Evolutionary conservation across 2,888 invertebrate species (phyloP).

Genomic region (Coenonympha glycerion): DNA sequence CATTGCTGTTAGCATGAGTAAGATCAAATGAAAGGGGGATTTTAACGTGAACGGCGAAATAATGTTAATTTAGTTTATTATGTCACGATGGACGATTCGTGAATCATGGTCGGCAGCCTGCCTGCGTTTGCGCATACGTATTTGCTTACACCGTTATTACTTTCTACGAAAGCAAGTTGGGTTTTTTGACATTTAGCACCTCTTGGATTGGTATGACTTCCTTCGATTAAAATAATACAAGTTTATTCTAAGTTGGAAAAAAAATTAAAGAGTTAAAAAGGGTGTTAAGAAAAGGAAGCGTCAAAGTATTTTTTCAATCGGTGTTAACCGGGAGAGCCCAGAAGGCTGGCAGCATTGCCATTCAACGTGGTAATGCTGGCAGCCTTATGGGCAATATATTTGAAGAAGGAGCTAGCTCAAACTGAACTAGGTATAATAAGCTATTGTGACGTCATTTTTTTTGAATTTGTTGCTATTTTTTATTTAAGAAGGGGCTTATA

Average conservation of each 20-base stretch:
- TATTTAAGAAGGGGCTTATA: too few relatives aligned
- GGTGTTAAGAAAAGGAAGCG: too few relatives aligned
- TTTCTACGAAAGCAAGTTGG: constrained; percentile 51
- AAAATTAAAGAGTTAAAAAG: too few relatives aligned
- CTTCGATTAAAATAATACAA: not conserved
- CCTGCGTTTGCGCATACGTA: constrained; percentile 36
- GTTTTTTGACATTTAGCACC: constrained; percentile 24
- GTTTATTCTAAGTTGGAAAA: not conserved
- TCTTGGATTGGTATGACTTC: constrained; percentile 6
- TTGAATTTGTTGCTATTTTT: too few relatives aligned
- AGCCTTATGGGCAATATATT: too few relatives aligned
- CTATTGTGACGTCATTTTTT: too few relatives aligned
- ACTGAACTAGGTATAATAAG: too few relatives aligned
- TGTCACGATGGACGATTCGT: constrained; percentile 65
- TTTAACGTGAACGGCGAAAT: constrained; percentile 49
- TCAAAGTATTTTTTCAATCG: too few relatives aligned
- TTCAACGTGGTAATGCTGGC: too few relatives aligned
- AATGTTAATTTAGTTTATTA: constrained; percentile 72
- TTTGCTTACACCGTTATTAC: constrained; percentile 66
- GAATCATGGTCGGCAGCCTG: constrained; percentile 50
- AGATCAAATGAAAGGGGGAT: constrained; percentile 52
- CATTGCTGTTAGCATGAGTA: constrained; percentile 44
- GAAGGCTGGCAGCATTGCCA: too few relatives aligned
- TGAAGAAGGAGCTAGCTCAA: too few relatives aligned
- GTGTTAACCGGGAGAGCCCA: too few relatives aligned